Base-by-base conservation (phyloP, 2,797 vertebrate species). In the Myiotriccus ornatus region DNA sequence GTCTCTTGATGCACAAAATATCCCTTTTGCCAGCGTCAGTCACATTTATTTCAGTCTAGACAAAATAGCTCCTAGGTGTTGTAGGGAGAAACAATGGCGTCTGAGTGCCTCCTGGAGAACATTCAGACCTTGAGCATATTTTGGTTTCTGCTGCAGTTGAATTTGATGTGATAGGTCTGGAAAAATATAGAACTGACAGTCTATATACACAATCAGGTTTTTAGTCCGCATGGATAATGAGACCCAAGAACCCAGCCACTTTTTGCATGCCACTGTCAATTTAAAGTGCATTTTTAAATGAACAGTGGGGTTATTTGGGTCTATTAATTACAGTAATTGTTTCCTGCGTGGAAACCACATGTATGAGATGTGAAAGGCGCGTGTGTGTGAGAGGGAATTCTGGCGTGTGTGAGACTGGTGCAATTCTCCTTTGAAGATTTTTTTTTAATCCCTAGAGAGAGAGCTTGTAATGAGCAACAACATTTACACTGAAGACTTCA, bases 261-360 rank as follows among this genome's bases (percentile, higher is more conserved):
- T 90, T 94, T 93, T 95, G 84, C 84, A 67, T 95, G 89, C 79
- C 91, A 96, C 89, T 94, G 65, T 95, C 93, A 95, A 94, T 96
- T 95, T 94, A 74, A 94, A 97, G 85, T 93, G 65, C 57, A 50
- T 96, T 96, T 97, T 92, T 14, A 95, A 97, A 90, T 71, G 96
- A 97, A 95, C 87, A 94, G 90, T 88, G 84, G 64, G 93, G 86
- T 94, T 95, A 92, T 94, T 92, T 91, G 92, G 85, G 87, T 92
- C 93, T 84, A 89, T 97, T 97, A 94, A 96, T 97, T 96, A 96
- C 84, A 76, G 88, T 96, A 97, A 97, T 97, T 93, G 89, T 96
- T 97, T 97, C 96, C 96, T 96, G 92, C 50, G 46, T 92, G 87
- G 93, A 95, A 97, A 94, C 90, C 96, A 95, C 94, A 96, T 96